phyloP scores from a whole-genome alignment of 2,113 vertebrate genomes.

The Eulemur rufifrons region DNA sequence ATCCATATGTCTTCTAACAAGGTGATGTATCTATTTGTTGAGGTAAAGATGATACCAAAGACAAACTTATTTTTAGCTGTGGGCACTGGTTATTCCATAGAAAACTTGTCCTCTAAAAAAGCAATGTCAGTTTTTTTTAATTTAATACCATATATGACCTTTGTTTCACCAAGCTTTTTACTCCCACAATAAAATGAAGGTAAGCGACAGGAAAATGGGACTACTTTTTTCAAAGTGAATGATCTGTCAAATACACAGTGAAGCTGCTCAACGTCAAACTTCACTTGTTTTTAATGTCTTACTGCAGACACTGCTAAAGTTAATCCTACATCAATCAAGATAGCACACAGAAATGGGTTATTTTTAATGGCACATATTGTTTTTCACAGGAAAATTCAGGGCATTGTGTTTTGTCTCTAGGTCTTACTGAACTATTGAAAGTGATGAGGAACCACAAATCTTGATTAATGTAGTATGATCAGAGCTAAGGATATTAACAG shows the following conservation, averaged over 20 bases:
- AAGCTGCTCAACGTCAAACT: background rate
- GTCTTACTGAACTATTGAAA: background rate
- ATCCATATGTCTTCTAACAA: background rate
- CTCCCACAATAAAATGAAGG: background rate
- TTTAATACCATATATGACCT: background rate
- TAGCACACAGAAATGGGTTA: background rate
- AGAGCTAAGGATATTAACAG: background rate
- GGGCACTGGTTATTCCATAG: background rate
- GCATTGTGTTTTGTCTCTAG: background rate
- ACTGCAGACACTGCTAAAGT: background rate
- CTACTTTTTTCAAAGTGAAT: background rate
- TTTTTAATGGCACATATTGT: background rate
- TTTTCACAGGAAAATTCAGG: background rate
- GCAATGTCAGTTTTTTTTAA: background rate
- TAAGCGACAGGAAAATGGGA: background rate
- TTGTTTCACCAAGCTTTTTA: background rate
- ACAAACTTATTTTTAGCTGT: slow-evolving; percentile 23
- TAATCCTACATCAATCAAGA: background rate
- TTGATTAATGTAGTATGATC: background rate
- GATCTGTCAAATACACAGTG: background rate
- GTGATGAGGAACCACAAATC: background rate
- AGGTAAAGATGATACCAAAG: background rate
- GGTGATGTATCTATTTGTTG: background rate
- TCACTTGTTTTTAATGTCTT: background rate
- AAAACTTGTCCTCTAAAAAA: slow-evolving; percentile 11